These are phyloP conservation scores for Mylabris phalerata DNA, from an alignment of 1,140 invertebrate species.

Conservation along the genomic window DNA sequence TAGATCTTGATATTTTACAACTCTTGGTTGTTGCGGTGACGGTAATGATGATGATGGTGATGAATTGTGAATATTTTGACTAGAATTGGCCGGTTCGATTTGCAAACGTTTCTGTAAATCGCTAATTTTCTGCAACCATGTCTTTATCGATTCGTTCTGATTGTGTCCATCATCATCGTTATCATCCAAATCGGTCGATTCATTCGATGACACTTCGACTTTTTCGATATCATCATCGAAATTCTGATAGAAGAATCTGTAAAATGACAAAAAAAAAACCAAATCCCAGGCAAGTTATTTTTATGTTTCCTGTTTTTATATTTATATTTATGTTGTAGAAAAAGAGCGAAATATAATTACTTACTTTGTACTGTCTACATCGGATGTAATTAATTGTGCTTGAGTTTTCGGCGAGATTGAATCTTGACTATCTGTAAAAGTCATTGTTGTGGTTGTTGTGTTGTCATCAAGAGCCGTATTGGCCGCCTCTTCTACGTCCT, in stretches of 20 bases:
- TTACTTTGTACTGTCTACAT: conserved; percentile 13
- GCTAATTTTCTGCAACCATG: conserved; percentile 64
- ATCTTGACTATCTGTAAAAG: conserved; percentile 21
- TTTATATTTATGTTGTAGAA: background rate
- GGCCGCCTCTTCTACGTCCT: conserved; percentile 27
- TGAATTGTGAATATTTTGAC: background rate
- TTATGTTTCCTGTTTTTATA: background rate
- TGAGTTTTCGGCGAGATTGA: conserved; percentile 8
- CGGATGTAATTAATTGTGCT: background rate
- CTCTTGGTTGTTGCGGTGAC: conserved; percentile 24
- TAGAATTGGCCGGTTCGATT: conserved; percentile 18
- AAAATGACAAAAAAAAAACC: no score
- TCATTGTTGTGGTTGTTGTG: conserved; percentile 20
- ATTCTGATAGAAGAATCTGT: conserved; percentile 6
- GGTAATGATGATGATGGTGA: no score
- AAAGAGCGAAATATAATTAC: background rate
- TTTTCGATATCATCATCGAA: conserved; percentile 35
- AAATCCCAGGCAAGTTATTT: no score
- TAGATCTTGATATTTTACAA: conserved; percentile 70
- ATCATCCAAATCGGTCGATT: conserved; percentile 29
- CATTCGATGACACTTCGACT: conserved; percentile 31
- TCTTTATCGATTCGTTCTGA: conserved; percentile 58
- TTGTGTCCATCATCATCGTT: conserved; percentile 26
- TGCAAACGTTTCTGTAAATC: conserved; percentile 41
- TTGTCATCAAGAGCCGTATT: background rate